phyloP scores from a whole-genome alignment of 2,797 vertebrate species.

The Girardinus metallicus region DNA sequence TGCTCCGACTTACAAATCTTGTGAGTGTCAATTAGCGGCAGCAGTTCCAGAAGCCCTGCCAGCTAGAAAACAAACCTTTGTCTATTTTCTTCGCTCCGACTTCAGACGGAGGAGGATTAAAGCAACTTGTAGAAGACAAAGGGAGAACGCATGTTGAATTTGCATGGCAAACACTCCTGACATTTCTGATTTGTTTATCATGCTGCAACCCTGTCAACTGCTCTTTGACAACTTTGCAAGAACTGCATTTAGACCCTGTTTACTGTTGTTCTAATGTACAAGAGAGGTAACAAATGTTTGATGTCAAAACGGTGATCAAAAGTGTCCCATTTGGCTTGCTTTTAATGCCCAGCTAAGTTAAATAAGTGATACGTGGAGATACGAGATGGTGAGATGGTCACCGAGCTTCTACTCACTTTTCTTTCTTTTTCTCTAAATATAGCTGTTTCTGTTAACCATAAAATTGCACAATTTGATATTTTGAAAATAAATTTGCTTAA shows the following conservation, averaged over 20 bases:
- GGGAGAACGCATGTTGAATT: constrained; percentile 46
- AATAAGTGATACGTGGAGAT: background rate
- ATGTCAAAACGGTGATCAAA: background rate
- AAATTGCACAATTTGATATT: no score
- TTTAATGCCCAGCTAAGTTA: background rate
- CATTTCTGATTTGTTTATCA: constrained; percentile 66
- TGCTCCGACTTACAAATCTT: constrained; percentile 60
- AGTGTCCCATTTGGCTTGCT: background rate
- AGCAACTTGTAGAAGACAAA: constrained; percentile 57
- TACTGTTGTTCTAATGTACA: constrained; percentile 10
- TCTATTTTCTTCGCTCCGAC: constrained; percentile 42
- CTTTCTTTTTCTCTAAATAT: background rate
- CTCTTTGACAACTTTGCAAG: constrained; percentile 23
- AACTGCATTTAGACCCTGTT: constrained; percentile 36
- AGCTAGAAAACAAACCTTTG: constrained; percentile 70
- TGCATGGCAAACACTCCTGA: constrained; percentile 57
- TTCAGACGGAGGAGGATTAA: constrained; percentile 66
- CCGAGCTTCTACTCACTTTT: background rate
- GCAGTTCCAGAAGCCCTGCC: constrained; percentile 65
- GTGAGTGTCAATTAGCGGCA: constrained; percentile 71
- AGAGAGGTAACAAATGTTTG: constrained; percentile 22
- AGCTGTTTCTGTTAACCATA: background rate
- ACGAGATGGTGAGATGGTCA: background rate
- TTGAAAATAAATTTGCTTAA: no score
- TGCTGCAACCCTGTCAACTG: constrained; percentile 23